phyloP scores from a whole-genome alignment of 2,888 invertebrate genomes.

The Chloromyia formosa region DNA sequence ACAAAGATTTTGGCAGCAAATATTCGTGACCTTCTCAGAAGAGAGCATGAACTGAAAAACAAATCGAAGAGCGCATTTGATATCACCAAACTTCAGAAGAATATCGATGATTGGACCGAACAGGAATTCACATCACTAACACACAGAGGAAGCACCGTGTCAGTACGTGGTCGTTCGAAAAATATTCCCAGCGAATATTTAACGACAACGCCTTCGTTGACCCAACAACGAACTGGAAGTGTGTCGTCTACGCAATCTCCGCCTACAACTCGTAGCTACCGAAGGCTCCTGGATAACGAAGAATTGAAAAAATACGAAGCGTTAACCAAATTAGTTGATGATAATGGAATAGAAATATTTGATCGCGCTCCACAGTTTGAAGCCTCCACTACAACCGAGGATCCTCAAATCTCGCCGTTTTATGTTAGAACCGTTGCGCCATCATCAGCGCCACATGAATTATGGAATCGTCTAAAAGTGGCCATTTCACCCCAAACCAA shows the following conservation, averaged over 20 bases:
- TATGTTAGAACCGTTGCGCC: slow-evolving; percentile 52
- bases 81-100: slow-evolving; percentile 78
- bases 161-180: slow-evolving; percentile 73
- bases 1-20: slow-evolving; percentile 65
- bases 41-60: slow-evolving; percentile 60
- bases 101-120: slow-evolving; percentile 86
- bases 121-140: slow-evolving; percentile 72
- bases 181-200: slow-evolving; percentile 81
- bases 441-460: slow-evolving; percentile 53
- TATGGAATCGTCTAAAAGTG: slow-evolving; percentile 75
- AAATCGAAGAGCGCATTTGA: slow-evolving; percentile 67
- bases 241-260: slow-evolving; percentile 47
- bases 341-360: slow-evolving; percentile 48
- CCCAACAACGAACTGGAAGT: slow-evolving; percentile 51
- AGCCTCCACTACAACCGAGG: slow-evolving; percentile 64
- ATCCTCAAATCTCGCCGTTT: slow-evolving; percentile 56
- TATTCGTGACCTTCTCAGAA: slow-evolving; percentile 66
- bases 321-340: slow-evolving; percentile 39
- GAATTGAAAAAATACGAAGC: slow-evolving; percentile 46
- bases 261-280: slow-evolving; percentile 42
- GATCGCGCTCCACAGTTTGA: slow-evolving; percentile 58
- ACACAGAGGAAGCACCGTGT: slow-evolving; percentile 67
- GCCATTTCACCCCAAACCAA: slow-evolving; percentile 80
- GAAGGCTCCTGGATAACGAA: slow-evolving; percentile 13
- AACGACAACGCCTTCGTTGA: slow-evolving; percentile 68